A percentile compares a stretch with the other conserved stretches of the same genome.
Conservation (phyloP, 1,140 invertebrate genomes). For the Diprion similis region DNA sequence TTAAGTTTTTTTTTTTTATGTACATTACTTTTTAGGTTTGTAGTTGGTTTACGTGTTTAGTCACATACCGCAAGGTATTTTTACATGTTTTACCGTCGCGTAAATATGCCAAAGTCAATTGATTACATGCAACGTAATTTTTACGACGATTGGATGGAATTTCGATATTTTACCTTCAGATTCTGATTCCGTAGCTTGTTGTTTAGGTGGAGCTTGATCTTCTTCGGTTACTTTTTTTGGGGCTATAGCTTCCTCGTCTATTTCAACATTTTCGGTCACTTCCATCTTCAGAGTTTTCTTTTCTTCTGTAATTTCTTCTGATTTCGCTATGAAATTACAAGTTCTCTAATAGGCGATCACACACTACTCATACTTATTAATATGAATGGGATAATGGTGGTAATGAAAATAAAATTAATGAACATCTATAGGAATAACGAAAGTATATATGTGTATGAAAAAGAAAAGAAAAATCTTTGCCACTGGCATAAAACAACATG, state of each 20-base stretch:
- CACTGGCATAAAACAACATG: background rate
- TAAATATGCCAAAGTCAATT: background rate
- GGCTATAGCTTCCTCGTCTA: conserved; percentile 34
- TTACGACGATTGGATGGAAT: background rate
- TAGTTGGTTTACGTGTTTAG: background rate
- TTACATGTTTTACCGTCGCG: conserved; percentile 3
- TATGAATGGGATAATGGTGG: background rate
- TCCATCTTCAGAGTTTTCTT: conserved; percentile 34
- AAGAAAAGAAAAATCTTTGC: background rate
- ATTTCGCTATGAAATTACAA: conserved; percentile 55
- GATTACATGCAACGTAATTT: conserved; percentile 6
- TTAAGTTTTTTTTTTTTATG: background rate
- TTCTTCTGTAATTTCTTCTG: conserved; percentile 57
- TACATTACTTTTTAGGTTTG: background rate
- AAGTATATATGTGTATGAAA: background rate
- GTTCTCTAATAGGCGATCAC: conserved; percentile 4
- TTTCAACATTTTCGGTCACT: conserved; percentile 27
- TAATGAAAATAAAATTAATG: background rate
- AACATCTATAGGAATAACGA: background rate
- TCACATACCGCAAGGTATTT: conserved; percentile 7
- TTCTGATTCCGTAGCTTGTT: conserved; percentile 47
- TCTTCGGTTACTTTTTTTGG: conserved; percentile 45
- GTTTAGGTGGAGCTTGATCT: conserved; percentile 39
- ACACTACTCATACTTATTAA: conserved; percentile 4
- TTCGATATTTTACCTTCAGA: conserved; percentile 54